Evolutionary conservation across 2,888 invertebrate species (phyloP).

Genomic region (Neoaliturus tenellus): DNA sequence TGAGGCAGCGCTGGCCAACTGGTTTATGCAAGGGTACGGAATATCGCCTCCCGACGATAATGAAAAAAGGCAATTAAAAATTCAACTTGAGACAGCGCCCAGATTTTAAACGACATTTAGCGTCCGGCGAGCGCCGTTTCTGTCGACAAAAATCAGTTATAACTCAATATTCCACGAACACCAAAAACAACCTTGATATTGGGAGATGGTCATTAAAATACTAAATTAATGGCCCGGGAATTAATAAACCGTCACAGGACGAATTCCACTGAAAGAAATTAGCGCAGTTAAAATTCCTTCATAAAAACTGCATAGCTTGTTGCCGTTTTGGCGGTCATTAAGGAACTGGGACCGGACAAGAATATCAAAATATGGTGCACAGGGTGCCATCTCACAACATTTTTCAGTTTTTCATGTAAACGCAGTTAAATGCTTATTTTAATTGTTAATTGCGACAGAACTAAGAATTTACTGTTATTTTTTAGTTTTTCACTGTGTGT

Average conservation of each 20-base stretch:
- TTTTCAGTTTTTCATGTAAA: not conserved
- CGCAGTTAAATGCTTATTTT: no score
- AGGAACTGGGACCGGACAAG: not conserved
- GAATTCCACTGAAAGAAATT: slow-evolving; percentile 7
- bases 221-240: slow-evolving; percentile 30
- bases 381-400: not conserved
- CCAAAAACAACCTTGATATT: slow-evolving; percentile 13
- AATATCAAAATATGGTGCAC: not conserved
- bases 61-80: slow-evolving; percentile 30
- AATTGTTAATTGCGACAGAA: no score
- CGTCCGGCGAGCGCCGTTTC: not conserved
- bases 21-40: not conserved
- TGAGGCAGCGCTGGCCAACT: not conserved
- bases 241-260: not conserved
- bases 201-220: not conserved
- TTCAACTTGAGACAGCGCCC: not conserved
- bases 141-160: slow-evolving; percentile 15
- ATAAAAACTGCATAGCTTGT: not conserved
- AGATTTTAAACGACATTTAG: slow-evolving; percentile 5
- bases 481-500: no score
- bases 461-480: no score
- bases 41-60: not conserved
- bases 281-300: slow-evolving; percentile 10
- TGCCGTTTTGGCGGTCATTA: not conserved
- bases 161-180: slow-evolving; percentile 18